Base-by-base conservation (phyloP, 2,888 invertebrate genomes). In the Drosophila mettleri region DNA sequence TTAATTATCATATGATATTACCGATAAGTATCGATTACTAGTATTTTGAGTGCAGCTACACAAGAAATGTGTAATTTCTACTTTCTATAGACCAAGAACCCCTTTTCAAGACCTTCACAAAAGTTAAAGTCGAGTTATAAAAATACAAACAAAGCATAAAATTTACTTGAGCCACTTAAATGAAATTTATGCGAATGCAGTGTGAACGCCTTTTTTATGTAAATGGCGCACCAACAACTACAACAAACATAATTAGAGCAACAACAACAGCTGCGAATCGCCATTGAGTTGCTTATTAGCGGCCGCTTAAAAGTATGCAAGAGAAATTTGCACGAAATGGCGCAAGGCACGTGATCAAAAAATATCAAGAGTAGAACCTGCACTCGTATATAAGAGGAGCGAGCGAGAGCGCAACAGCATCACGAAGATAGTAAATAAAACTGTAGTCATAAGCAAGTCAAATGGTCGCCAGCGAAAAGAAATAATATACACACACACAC, bases 261-360 rank as follows among this genome's bases (percentile, higher is more conserved):
- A 16, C 24, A 39, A 16, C 38, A 20, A 10, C 61, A 33, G 34
- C 27, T 29, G 18, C 53, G 22, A 43, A 58, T 63, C 29, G n/a
- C 49, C 3, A 5, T 34, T 63, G 52, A 58, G 55, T 63, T 67
- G 86, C 70, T 82, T 85, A 80, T 85, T 85, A 73, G 48, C 24
- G 62, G 45, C 43, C 49, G 79, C 72, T 66, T 34, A 31, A 72
- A 84, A 72, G 69, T 86, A 83, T 77, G 81, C 80, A 66, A 86
- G 65, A 59, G 34, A 80, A 80, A 77, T 66, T 59, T 55, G 78
- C 84, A 74, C 73, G 80, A 65, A 51, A 60, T 33, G 52, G 66
- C 64, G 68, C 62, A 66, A 43, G 36, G 60, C 73, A 77, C 70
- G 78, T 62, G 52, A 66, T 31, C 67, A 52, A 39, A 52, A 57